These are phyloP conservation scores for Pseudomyrmex concolor DNA, from an alignment of 1,140 invertebrate genomes.

Conservation along the genomic window DNA sequence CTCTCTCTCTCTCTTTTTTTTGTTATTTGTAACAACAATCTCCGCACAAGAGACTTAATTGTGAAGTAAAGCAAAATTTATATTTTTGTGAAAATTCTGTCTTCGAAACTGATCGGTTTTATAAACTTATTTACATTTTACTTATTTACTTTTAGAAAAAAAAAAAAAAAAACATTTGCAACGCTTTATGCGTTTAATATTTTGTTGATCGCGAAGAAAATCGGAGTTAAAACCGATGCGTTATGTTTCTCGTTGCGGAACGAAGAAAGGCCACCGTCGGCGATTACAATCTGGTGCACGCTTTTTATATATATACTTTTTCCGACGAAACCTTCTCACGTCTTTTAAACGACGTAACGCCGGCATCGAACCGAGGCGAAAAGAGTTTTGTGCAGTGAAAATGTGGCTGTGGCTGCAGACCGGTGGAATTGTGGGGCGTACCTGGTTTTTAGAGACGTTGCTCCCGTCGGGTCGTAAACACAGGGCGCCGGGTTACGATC, in stretches of 20 bases:
- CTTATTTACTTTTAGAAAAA: too few relatives aligned
- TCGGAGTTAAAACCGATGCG: too few relatives aligned
- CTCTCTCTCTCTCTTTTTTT: constrained; percentile 59
- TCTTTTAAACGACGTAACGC: constrained; percentile 26
- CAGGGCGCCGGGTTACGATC: constrained; percentile 77
- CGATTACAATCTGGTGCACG: constrained; percentile 18
- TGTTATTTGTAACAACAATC: background rate
- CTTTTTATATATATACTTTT: constrained; percentile 34
- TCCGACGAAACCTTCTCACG: constrained; percentile 43
- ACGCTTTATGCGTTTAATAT: too few relatives aligned
- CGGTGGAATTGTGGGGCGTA: constrained; percentile 75
- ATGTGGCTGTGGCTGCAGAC: constrained; percentile 62
- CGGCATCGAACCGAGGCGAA: constrained; percentile 45
- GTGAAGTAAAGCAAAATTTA: background rate
- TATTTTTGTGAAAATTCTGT: background rate
- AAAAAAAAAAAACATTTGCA: too few relatives aligned
- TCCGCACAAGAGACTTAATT: background rate
- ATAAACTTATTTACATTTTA: too few relatives aligned
- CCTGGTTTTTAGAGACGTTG: constrained; percentile 76
- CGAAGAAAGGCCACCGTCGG: background rate
- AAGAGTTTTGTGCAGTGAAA: constrained; percentile 70
- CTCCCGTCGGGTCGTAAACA: constrained; percentile 80
- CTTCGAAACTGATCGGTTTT: too few relatives aligned
- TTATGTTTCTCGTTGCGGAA: too few relatives aligned
- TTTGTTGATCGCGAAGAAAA: too few relatives aligned